These are phyloP conservation scores for Drosophila mimica DNA, from an alignment of 2,888 invertebrate genomes.

Conservation along the genomic window DNA sequence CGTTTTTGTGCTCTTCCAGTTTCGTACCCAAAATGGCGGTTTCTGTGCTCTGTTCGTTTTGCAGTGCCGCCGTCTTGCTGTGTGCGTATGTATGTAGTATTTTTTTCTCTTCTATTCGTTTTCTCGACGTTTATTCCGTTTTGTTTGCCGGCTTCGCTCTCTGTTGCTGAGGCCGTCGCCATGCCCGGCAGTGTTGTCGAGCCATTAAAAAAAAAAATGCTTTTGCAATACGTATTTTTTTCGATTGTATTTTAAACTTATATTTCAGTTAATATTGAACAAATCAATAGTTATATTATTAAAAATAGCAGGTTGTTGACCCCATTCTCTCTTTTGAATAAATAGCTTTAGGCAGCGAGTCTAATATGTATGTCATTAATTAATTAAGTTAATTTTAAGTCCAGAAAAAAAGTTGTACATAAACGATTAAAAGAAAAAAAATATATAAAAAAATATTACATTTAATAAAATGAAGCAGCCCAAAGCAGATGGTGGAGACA, in stretches of 20 bases:
- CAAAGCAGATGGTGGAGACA: conserved; percentile 35
- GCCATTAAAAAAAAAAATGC: conserved; percentile 26
- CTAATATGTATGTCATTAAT: conserved; percentile 23
- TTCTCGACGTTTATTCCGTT: conserved; percentile 67
- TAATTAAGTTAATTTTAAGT: conserved; percentile 60
- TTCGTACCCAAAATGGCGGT: conserved; percentile 76
- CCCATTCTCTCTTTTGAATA: conserved; percentile 12
- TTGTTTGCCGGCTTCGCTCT: conserved; percentile 73
- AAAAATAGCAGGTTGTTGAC: conserved; percentile 5
- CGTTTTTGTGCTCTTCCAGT: conserved; percentile 62
- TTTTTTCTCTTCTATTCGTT: conserved; percentile 43
- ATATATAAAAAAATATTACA: conserved; percentile 8
- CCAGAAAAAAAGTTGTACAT: conserved; percentile 38
- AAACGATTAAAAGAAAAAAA: conserved; percentile 15
- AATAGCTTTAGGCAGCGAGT: conserved; percentile 19
- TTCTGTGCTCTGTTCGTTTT: conserved; percentile 46
- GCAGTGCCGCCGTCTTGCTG: conserved; percentile 23
- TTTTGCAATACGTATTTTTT: conserved; percentile 7
- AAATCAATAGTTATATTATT: background rate
- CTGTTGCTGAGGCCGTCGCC: conserved; percentile 53
- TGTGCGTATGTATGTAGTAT: conserved; percentile 48
- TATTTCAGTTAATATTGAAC: background rate
- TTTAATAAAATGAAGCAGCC: conserved; percentile 35
- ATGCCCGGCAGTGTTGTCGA: conserved; percentile 52
- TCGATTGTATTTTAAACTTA: background rate